Evolutionary conservation across 1,140 invertebrate genomes (phyloP).

Genomic region (Dysdera silvatica): DNA sequence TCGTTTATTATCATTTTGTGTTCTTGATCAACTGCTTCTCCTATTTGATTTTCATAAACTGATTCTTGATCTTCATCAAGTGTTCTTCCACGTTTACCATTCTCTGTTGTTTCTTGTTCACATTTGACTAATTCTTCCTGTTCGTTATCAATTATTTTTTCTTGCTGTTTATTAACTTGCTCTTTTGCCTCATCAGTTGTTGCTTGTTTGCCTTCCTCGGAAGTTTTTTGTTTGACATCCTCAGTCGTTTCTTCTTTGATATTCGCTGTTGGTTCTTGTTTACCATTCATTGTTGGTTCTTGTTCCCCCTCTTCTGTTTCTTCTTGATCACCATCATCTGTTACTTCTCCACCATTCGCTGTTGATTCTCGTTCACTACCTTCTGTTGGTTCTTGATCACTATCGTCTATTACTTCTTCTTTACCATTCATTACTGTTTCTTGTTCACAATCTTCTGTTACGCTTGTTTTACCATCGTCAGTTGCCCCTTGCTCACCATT

Average conservation of each 20-base stretch:
- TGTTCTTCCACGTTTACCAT: too few species aligned
- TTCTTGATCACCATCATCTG: not conserved
- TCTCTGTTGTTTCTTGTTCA: too few species aligned
- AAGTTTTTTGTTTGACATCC: not conserved
- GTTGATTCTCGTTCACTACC: not conserved
- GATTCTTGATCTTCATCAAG: too few species aligned
- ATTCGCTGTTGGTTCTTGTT: not conserved
- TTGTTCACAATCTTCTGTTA: not conserved
- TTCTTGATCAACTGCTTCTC: too few species aligned
- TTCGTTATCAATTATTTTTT: too few species aligned
- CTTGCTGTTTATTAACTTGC: too few species aligned
- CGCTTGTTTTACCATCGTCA: not conserved
- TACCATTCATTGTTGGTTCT: not conserved
- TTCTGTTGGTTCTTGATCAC: not conserved
- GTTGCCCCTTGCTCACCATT: not conserved
- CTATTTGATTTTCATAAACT: too few species aligned
- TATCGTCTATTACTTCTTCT: not conserved
- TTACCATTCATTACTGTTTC: not conserved
- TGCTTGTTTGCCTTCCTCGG: too few species aligned
- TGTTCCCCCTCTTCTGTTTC: not conserved
- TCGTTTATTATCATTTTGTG: too few species aligned
- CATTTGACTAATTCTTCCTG: too few species aligned
- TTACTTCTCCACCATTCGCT: not conserved
- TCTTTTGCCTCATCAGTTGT: too few species aligned
- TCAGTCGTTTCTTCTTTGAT: not conserved